Conservation (phyloP, 2,888 invertebrate genomes). For the Ochropleura leucogaster region DNA sequence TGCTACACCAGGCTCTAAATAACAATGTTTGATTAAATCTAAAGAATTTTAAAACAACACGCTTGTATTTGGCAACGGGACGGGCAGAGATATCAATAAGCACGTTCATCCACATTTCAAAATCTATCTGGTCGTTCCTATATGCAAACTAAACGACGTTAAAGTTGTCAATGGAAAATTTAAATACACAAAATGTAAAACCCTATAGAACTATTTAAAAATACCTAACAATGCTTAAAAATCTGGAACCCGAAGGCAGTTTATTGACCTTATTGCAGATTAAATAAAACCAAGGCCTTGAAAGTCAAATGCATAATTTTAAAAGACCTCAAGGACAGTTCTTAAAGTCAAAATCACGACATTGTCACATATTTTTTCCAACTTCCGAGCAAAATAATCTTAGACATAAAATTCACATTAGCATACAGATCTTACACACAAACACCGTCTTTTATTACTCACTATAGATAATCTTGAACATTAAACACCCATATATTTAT, state of each 20-base stretch:
- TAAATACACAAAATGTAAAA: not conserved
- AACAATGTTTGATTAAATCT: slow-evolving; percentile 1
- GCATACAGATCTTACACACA: slow-evolving; percentile 69
- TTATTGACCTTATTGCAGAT: slow-evolving; percentile 5
- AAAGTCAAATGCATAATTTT: not conserved
- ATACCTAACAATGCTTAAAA: not conserved
- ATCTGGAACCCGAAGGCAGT: not conserved
- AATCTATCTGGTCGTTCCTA: not conserved
- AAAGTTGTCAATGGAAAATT: not conserved
- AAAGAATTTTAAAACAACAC: not conserved
- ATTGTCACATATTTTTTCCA: slow-evolving; percentile 46
- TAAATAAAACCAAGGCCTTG: not conserved
- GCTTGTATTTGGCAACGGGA: too few relatives aligned
- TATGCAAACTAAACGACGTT: not conserved
- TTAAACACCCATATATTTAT: slow-evolving; percentile 89
- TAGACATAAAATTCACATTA: slow-evolving; percentile 66
- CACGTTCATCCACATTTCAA: not conserved
- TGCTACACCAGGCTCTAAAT: not conserved
- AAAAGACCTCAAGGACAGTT: not conserved
- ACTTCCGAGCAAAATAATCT: slow-evolving; percentile 55
- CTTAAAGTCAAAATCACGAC: slow-evolving; percentile 39
- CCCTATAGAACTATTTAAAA: not conserved
- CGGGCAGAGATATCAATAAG: not conserved
- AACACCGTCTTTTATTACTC: slow-evolving; percentile 72
- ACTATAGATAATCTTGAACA: slow-evolving; percentile 86